These are phyloP conservation scores for Mythimna impura DNA, from an alignment of 2,888 invertebrate genomes.

Conservation along the genomic window DNA sequence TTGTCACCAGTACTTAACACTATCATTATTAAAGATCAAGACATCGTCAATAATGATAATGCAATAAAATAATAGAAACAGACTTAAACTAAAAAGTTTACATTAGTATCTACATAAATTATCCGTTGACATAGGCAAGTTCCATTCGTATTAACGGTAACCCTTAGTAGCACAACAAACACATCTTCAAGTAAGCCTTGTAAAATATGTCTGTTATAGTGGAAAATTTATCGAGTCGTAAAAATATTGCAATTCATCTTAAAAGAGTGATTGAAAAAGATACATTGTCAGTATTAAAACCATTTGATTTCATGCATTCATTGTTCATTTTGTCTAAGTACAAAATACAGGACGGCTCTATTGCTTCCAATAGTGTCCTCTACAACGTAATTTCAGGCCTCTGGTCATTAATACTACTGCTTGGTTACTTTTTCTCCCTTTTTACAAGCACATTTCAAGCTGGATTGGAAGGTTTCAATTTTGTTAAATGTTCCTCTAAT, in stretches of 20 bases:
- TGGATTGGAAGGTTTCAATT: background rate
- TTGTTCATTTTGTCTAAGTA: constrained; percentile 2
- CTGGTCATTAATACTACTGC: background rate
- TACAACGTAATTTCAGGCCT: constrained; percentile 15
- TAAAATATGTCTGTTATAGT: background rate
- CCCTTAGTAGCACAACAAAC: background rate
- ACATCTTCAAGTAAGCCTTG: background rate
- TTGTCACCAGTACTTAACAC: background rate
- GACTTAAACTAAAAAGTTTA: background rate
- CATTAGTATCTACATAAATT: background rate
- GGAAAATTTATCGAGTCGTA: background rate
- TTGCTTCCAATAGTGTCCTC: constrained; percentile 1
- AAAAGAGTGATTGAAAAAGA: constrained; percentile 4
- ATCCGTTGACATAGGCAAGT: background rate
- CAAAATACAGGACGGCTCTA: constrained; percentile 1
- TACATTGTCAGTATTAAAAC: background rate
- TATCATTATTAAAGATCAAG: background rate
- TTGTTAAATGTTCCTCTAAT: background rate
- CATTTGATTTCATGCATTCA: constrained; percentile 5
- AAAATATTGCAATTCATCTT: background rate
- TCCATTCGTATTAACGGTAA: background rate
- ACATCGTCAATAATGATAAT: too few relatives aligned
- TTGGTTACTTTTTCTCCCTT: background rate
- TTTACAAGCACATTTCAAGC: background rate
- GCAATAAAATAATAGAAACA: too few relatives aligned